A percentile compares a stretch with the other conserved stretches of the same genome.
Evolutionary conservation across 2,888 invertebrate species (phyloP).

Genomic region (Caenorhabditis imperialis): DNA sequence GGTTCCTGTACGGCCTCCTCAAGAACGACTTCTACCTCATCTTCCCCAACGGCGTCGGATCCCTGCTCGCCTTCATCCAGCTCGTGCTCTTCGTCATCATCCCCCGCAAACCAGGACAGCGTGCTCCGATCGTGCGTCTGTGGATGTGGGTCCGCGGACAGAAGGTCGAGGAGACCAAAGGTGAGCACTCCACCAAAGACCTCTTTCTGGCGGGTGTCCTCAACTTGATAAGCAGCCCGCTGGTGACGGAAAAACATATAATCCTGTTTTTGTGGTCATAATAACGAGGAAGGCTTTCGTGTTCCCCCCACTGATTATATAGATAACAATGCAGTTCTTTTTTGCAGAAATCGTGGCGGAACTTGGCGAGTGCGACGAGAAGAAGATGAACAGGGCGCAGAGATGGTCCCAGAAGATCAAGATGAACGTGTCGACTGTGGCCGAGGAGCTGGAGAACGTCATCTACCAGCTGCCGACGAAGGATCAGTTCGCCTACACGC

Average conservation of each 20-base stretch:
- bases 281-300: constrained; percentile 8
- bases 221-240: constrained; percentile 6
- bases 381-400: constrained; percentile 59
- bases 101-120: constrained; percentile 80
- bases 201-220: constrained; percentile 9
- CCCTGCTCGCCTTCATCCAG: constrained; percentile 85
- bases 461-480: constrained; percentile 72
- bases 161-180: constrained; percentile 57
- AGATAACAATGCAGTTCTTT: constrained; percentile 17
- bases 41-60: constrained; percentile 87
- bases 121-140: constrained; percentile 69
- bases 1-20: constrained; percentile 88
- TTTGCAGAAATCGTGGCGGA: constrained; percentile 63
- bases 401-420: constrained; percentile 74
- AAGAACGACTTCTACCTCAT: constrained; percentile 86
- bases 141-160: constrained; percentile 60
- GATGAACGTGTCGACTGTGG: constrained; percentile 71
- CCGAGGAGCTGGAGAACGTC: constrained; percentile 75
- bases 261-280: constrained; percentile 18
- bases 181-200: too few species aligned
- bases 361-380: constrained; percentile 55
- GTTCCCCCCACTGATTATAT: constrained; percentile 4
- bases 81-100: constrained; percentile 86
- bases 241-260: constrained; percentile 12
- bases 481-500: constrained; percentile 75